Conservation (phyloP, 2,113 vertebrate species). For the Melanerpes aurifrons region DNA sequence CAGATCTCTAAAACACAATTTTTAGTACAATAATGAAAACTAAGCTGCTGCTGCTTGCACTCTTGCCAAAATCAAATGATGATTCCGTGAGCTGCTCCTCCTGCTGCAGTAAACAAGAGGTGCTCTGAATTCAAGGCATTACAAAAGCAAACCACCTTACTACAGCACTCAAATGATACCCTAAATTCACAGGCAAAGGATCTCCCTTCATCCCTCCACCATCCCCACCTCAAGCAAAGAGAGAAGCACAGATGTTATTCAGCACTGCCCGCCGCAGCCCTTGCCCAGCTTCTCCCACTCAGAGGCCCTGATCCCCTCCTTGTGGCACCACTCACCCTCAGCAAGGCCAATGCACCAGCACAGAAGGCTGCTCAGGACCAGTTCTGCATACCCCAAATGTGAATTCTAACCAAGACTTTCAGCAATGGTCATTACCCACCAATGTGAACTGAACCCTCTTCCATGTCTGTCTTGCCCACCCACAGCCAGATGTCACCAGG, state of each 20-base stretch:
- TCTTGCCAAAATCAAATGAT: neutral
- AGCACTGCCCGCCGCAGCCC: neutral
- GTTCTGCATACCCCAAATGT: neutral
- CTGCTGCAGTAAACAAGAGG: constrained; percentile 24
- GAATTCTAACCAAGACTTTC: neutral
- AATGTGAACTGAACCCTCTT: neutral
- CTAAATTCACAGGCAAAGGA: neutral
- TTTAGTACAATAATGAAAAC: constrained; percentile 1
- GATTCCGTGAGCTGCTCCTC: neutral
- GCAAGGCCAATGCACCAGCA: neutral
- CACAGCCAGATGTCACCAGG: neutral
- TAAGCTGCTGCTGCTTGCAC: neutral
- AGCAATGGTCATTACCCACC: neutral
- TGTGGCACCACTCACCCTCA: neutral
- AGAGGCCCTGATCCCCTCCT: constrained; percentile 29
- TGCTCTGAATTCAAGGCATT: neutral
- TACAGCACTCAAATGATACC: neutral
- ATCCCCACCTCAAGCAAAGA: neutral
- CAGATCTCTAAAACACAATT: neutral
- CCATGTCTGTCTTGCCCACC: neutral
- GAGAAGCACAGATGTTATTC: neutral
- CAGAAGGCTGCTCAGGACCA: neutral
- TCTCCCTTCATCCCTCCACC: neutral
- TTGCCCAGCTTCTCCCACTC: neutral
- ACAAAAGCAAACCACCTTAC: constrained; percentile 35